Conservation (phyloP, 1,140 invertebrate species). For the Cyphomyrmex costatus region DNA sequence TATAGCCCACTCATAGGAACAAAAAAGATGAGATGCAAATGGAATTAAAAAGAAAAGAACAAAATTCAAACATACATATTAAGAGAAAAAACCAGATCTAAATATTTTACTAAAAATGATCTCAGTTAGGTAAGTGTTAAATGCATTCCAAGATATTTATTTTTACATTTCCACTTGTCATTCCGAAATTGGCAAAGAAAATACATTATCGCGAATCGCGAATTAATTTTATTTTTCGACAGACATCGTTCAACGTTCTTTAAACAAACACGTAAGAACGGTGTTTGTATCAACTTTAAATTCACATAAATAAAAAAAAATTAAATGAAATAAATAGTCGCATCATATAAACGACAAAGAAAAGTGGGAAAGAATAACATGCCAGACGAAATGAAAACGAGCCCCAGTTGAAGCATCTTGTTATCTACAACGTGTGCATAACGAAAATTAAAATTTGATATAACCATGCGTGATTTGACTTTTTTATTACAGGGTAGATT, state of each 20-base stretch:
- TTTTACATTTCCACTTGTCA: neutral
- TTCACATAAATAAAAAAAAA: neutral
- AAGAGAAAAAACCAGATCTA: neutral
- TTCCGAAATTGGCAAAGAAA: neutral
- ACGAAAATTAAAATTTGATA: constrained; percentile 40
- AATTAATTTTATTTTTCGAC: neutral
- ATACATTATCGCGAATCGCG: neutral
- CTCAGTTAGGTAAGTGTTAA: neutral
- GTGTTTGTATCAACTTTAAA: neutral
- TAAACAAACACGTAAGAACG: neutral
- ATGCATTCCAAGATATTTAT: neutral
- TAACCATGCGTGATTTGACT: constrained; percentile 28
- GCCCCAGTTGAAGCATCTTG: neutral
- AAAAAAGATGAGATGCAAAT: constrained; percentile 26
- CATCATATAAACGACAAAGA: neutral
- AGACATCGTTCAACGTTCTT: neutral
- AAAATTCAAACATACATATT: neutral
- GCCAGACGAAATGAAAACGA: constrained; percentile 44
- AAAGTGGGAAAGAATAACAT: constrained; percentile 19
- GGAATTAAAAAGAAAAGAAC: neutral
- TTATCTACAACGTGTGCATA: constrained; percentile 1
- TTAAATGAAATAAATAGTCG: neutral
- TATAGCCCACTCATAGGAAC: neutral
- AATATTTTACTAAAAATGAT: neutral
- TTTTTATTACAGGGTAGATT: constrained; percentile 41